Evolutionary conservation across 1,140 invertebrate genomes (phyloP), one percentile per base, ranked within the genome.

Genomic region (Spodoptera litura): DNA sequence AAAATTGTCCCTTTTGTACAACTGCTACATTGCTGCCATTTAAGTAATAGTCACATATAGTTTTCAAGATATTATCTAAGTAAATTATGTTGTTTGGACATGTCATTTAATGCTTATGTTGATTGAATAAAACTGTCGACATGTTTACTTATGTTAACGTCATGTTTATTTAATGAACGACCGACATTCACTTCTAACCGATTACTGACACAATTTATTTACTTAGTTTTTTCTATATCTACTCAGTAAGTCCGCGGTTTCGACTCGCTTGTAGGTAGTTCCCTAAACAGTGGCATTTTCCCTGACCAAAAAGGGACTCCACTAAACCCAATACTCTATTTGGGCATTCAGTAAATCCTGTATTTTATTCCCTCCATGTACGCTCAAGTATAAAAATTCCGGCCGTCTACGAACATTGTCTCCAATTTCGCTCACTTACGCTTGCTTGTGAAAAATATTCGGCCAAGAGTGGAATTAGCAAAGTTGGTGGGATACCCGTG

Each of bases 401-500:
- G 73, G 72, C 71, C 81, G 78, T 82, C 80, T 82, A 81, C 84
- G 51, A 78, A 85, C 82, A 84, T 86, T 86, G 82, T 88, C 84
- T 85, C 85, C 82, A 86, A 88, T 87, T 88, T 85, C 79, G 82
- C 81, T 80, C 83, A 85, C 81, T 88, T 84, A 82, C 82, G 80
- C 79, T 62, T 78, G 53, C 71, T 64, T 79, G 86, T 90, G 86
- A 88, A 89, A 89, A 91, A 91, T 88, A 87, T 88, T 87, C 81
- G 59, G 89, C 81, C 82, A 80, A 86, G 84, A 85, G 80, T 87
- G 77, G 83, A 89, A 91, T 91, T 90, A 88, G 82, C 81, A 89
- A 91, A 91, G 89, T 93, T 91, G 58, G 85, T 78, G 81, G 83
- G 79, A 83, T 85, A 85, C 79, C 84, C 77, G 81, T 83, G 83